Percentiles rank a stretch among this genome's conserved stretches.
These are phyloP conservation scores for Drosophila neocordata DNA, from an alignment of 1,140 invertebrate species.

Conservation along the genomic window DNA sequence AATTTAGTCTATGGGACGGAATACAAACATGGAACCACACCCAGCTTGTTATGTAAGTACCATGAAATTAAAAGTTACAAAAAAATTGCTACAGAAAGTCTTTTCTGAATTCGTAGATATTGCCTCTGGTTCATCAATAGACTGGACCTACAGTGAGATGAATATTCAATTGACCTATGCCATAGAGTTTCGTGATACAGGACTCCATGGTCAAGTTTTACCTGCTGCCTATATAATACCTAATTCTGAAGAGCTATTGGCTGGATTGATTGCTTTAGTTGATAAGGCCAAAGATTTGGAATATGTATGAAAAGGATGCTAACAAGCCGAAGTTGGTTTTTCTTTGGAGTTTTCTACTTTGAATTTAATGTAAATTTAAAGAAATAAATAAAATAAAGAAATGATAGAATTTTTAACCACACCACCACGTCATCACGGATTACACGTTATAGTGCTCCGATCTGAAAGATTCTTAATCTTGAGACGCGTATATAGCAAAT, in stretches of 20 bases:
- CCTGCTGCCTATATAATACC: slow-evolving; percentile 91
- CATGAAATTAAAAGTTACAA: neutral
- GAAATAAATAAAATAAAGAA: too few species aligned
- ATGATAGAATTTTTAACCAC: too few species aligned
- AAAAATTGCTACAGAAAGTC: neutral
- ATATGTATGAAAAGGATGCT: too few species aligned
- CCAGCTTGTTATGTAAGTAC: slow-evolving; percentile 84
- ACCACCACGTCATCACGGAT: too few species aligned
- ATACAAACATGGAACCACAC: slow-evolving; percentile 84
- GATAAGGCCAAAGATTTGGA: slow-evolving; percentile 8
- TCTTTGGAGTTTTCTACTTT: too few species aligned
- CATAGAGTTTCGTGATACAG: slow-evolving; percentile 87
- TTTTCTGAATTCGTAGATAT: slow-evolving; percentile 48
- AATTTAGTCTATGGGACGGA: slow-evolving; percentile 83
- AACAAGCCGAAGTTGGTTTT: too few species aligned
- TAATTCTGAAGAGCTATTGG: slow-evolving; percentile 92
- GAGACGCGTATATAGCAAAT: too few species aligned
- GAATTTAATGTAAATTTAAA: too few species aligned
- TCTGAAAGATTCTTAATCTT: too few species aligned
- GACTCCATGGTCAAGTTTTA: slow-evolving; percentile 93
- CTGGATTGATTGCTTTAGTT: slow-evolving; percentile 87
- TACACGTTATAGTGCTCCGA: too few species aligned
- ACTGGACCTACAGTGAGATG: slow-evolving; percentile 87
- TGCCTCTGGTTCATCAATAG: slow-evolving; percentile 86
- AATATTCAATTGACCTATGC: slow-evolving; percentile 86